phyloP scores from a whole-genome alignment of 2,888 invertebrate genomes.

The Aphrophora alni region DNA sequence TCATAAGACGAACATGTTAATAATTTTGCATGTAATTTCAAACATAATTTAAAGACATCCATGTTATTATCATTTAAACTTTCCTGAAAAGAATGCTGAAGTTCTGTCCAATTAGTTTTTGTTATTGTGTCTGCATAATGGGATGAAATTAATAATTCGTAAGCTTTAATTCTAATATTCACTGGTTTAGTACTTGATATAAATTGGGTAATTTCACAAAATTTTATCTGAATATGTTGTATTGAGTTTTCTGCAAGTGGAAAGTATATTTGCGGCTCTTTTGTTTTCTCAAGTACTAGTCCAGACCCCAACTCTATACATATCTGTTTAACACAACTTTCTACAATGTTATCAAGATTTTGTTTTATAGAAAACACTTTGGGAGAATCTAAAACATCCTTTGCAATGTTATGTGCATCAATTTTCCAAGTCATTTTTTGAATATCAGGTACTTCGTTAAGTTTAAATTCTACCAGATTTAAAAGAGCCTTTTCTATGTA shows the following conservation, averaged over 20 bases:
- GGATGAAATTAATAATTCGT: conserved; percentile 26
- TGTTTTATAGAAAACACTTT: conserved; percentile 24
- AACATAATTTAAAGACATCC: conserved; percentile 28
- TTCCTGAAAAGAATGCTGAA: conserved; percentile 25
- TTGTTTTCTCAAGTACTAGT: neutral
- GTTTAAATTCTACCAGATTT: neutral
- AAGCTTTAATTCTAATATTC: conserved; percentile 31
- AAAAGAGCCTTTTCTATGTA: neutral
- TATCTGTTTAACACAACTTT: conserved; percentile 29
- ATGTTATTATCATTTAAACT: conserved; percentile 30
- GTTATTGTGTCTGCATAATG: conserved; percentile 35
- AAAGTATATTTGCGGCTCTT: conserved; percentile 3
- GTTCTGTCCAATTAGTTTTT: conserved; percentile 27
- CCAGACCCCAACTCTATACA: neutral
- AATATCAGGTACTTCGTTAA: neutral
- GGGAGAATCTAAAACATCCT: conserved; percentile 13
- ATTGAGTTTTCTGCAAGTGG: conserved; percentile 24
- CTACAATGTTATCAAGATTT: conserved; percentile 35
- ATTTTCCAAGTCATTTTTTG: conserved; percentile 27
- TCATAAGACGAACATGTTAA: conserved; percentile 29
- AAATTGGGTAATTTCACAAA: conserved; percentile 28
- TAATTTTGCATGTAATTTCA: conserved; percentile 34
- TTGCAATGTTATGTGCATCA: conserved; percentile 33
- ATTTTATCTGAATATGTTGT: neutral
- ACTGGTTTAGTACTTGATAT: conserved; percentile 28